Percentiles rank a stretch among this genome's conserved stretches.
phyloP scores from a whole-genome alignment of 2,888 invertebrate genomes.

The Eumacrocentrus americanus region DNA sequence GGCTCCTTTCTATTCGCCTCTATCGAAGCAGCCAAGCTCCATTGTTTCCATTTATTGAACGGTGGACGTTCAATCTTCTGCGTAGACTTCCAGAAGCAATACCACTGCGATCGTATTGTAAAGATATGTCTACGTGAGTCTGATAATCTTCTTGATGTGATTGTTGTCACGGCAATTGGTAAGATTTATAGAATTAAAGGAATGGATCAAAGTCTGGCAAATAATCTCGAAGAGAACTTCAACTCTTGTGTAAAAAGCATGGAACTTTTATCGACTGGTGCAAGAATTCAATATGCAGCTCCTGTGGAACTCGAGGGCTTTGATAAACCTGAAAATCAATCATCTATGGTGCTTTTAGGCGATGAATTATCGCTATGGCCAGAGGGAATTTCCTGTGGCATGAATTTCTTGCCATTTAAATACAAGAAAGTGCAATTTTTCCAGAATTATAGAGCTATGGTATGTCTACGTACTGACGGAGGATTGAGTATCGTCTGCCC shows the following conservation, averaged over 20 bases:
- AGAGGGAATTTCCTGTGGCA: conserved; percentile 29
- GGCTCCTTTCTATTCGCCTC: conserved; percentile 48
- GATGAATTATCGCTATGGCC: conserved; percentile 45
- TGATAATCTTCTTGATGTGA: conserved; percentile 31
- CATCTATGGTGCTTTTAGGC: conserved; percentile 40
- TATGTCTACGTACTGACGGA: conserved; percentile 47
- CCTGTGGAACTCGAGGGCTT: conserved; percentile 29
- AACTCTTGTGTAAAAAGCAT: conserved; percentile 33
- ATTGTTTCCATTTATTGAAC: conserved; percentile 49
- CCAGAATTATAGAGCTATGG: conserved; percentile 43
- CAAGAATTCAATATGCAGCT: conserved; percentile 38
- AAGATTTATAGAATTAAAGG: conserved; percentile 29
- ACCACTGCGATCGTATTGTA: conserved; percentile 13
- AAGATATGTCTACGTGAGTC: conserved; percentile 39
- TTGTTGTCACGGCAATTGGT: conserved; percentile 43
- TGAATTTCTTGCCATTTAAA: conserved; percentile 31
- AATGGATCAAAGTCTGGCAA: conserved; percentile 29
- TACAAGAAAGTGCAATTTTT: conserved; percentile 47
- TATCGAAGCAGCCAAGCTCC: conserved; percentile 44
- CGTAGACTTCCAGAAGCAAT: conserved; percentile 8
- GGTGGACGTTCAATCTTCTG: conserved; percentile 37
- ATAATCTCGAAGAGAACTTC: conserved; percentile 29
- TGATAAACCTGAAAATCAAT: conserved; percentile 33
- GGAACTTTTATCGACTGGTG: conserved; percentile 35
- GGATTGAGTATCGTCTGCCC: conserved; percentile 46